These are phyloP conservation scores for Myxocyprinus asiaticus DNA, from an alignment of 2,113 vertebrate species.

Conservation along the genomic window DNA sequence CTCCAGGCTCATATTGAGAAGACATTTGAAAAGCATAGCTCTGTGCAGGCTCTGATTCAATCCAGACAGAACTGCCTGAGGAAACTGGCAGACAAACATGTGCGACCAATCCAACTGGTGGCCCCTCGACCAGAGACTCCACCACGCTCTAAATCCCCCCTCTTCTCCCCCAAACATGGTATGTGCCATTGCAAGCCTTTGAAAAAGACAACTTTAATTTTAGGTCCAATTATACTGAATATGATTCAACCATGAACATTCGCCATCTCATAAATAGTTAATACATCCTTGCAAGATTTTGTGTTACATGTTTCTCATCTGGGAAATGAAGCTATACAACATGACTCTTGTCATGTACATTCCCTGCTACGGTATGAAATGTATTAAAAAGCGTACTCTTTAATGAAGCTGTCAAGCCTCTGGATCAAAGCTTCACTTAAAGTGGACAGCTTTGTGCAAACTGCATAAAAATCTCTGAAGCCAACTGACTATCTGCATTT, in stretches of 20 bases:
- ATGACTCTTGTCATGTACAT: background rate
- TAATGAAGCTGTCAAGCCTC: background rate
- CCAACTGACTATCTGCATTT: too few species aligned
- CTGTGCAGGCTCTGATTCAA: slow-evolving; percentile 84
- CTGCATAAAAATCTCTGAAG: too few species aligned
- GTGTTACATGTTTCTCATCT: too few species aligned
- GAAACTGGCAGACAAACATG: slow-evolving; percentile 81
- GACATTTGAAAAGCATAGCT: slow-evolving; percentile 84
- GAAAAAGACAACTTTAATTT: background rate
- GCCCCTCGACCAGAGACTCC: slow-evolving; percentile 80
- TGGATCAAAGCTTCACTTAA: too few species aligned
- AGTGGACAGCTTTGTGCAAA: too few species aligned
- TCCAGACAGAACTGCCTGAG: slow-evolving; percentile 81
- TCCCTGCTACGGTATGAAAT: background rate
- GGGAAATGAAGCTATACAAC: too few species aligned
- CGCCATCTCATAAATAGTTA: background rate
- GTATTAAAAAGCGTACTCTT: background rate
- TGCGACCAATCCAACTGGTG: slow-evolving; percentile 81
- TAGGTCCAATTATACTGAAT: too few species aligned
- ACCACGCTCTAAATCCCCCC: slow-evolving; percentile 74
- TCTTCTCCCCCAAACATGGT: slow-evolving; percentile 90
- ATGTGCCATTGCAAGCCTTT: slow-evolving; percentile 10
- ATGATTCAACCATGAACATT: too few species aligned
- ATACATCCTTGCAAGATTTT: background rate
- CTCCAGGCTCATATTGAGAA: slow-evolving; percentile 80